These are phyloP conservation scores for Esox lucius DNA, from an alignment of 2,797 vertebrate genomes.

Conservation along the genomic window DNA sequence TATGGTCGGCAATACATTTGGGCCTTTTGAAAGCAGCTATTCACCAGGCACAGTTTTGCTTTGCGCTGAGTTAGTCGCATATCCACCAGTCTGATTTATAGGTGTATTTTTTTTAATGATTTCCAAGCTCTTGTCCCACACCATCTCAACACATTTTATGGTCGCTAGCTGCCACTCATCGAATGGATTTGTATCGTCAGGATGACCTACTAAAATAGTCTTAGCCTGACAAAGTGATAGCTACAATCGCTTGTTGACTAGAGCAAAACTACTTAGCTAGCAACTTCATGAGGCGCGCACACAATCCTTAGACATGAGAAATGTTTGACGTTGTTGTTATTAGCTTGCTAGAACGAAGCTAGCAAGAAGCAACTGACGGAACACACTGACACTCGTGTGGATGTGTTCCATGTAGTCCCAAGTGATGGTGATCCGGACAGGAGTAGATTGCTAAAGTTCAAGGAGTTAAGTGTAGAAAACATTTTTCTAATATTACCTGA, in stretches of 20 bases:
- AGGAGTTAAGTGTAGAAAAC: neutral
- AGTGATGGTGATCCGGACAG: slow-evolving; percentile 58
- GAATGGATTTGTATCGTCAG: neutral
- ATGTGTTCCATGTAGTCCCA: slow-evolving; percentile 34
- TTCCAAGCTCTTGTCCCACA: neutral
- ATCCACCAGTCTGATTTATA: neutral
- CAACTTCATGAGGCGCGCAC: neutral
- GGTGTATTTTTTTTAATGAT: neutral
- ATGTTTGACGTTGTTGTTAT: slow-evolving; percentile 67
- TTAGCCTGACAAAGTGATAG: neutral
- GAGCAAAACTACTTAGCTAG: neutral
- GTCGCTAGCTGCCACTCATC: neutral
- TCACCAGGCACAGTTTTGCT: neutral
- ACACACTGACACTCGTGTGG: neutral
- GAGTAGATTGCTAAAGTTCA: slow-evolving; percentile 56
- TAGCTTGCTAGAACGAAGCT: slow-evolving; percentile 21
- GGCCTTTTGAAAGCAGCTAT: neutral
- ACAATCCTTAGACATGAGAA: slow-evolving; percentile 27
- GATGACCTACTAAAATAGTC: neutral
- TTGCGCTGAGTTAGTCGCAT: neutral
- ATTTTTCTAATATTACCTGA: neutral
- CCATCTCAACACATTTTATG: neutral
- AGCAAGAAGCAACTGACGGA: neutral
- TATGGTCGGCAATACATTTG: too few relatives aligned
- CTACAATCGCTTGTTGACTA: neutral